Conservation (phyloP, 2,888 invertebrate genomes). For the Neuroscelio doddi region DNA sequence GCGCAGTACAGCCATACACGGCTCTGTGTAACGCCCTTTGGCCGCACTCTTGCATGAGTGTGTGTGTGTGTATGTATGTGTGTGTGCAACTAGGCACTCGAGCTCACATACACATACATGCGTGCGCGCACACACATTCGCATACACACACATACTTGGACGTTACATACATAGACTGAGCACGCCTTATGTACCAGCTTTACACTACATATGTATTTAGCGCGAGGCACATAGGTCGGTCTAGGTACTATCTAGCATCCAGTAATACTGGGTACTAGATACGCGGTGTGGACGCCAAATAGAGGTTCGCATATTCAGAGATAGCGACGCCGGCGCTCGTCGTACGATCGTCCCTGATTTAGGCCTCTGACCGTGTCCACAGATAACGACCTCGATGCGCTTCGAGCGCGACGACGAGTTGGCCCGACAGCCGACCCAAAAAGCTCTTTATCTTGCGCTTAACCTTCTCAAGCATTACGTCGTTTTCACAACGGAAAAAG, state of each 20-base stretch:
- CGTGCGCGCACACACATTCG: background rate
- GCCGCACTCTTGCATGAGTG: slow-evolving; percentile 18
- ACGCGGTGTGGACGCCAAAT: slow-evolving; percentile 66
- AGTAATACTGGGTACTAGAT: slow-evolving; percentile 68
- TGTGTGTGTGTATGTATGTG: background rate
- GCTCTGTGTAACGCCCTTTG: slow-evolving; percentile 13
- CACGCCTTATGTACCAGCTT: background rate
- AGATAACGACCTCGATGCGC: slow-evolving; percentile 65
- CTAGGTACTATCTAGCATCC: slow-evolving; percentile 66
- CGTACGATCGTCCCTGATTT: slow-evolving; percentile 62
- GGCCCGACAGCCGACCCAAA: slow-evolving; percentile 61
- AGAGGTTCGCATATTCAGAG: slow-evolving; percentile 68
- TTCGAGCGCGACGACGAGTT: slow-evolving; percentile 49
- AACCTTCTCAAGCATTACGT: slow-evolving; percentile 49
- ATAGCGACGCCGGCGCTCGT: slow-evolving; percentile 48
- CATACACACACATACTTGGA: slow-evolving; percentile 6
- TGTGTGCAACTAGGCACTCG: slow-evolving; percentile 2
- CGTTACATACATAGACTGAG: slow-evolving; percentile 19
- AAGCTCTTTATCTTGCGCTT: slow-evolving; percentile 62
- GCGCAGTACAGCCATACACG: too few species aligned
- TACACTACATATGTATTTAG: slow-evolving; percentile 14
- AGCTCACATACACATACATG: slow-evolving; percentile 1
- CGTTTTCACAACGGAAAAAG: slow-evolving; percentile 28
- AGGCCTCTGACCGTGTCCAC: slow-evolving; percentile 63
- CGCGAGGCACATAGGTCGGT: slow-evolving; percentile 51